These are phyloP conservation scores for Synanthedon myopaeformis DNA, from an alignment of 2,888 invertebrate genomes.

Conservation along the genomic window DNA sequence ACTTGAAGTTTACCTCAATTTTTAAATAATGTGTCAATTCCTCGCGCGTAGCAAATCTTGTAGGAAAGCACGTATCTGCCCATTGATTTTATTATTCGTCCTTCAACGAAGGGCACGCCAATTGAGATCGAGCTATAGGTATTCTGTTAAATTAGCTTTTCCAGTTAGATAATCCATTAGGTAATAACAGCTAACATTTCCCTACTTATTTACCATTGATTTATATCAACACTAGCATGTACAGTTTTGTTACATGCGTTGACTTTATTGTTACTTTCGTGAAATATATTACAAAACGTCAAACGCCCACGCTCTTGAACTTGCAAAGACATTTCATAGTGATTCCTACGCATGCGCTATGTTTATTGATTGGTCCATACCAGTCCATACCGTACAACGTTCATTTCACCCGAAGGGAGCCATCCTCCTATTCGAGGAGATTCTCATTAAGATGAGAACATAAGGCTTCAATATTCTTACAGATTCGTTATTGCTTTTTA, in stretches of 20 bases:
- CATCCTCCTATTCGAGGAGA: conserved; percentile 10
- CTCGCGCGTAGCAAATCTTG: no score
- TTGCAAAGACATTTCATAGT: conserved; percentile 3
- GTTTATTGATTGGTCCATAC: conserved; percentile 49
- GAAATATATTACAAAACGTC: conserved; percentile 7
- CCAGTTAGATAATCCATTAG: no score
- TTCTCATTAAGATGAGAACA: not conserved
- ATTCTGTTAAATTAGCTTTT: no score
- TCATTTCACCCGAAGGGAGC: conserved; percentile 32
- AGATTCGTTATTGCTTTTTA: no score
- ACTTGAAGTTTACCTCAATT: no score
- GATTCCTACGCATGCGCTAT: conserved; percentile 57
- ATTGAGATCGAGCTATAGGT: not conserved
- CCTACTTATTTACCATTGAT: no score
- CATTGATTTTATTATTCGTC: not conserved
- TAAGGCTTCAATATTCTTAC: not conserved
- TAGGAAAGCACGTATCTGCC: no score
- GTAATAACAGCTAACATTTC: no score
- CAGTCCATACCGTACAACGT: conserved; percentile 18
- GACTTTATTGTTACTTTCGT: conserved; percentile 1
- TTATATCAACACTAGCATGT: no score
- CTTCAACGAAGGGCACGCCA: not conserved
- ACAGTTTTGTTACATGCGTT: not conserved
- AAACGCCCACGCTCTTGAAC: conserved; percentile 24
- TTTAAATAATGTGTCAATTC: no score